Percentiles rank a stretch among this genome's conserved stretches.
These are phyloP conservation scores for Sebastes kiyomatsui DNA, from an alignment of 2,797 vertebrate genomes.

Conservation along the genomic window DNA sequence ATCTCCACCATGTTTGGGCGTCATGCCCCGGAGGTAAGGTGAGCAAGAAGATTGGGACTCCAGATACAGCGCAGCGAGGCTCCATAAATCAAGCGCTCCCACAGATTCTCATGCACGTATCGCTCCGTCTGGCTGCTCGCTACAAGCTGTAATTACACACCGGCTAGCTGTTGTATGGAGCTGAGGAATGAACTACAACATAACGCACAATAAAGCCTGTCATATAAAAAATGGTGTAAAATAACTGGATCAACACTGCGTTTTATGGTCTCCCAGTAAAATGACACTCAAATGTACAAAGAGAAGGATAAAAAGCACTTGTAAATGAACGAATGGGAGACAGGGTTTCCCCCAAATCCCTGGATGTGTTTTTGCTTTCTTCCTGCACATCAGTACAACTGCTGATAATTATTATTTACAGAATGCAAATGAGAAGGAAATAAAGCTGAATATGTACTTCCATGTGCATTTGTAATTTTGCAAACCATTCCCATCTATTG, in stretches of 20 bases:
- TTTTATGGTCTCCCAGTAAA: constrained; percentile 90
- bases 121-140: constrained; percentile 90
- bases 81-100: constrained; percentile 92
- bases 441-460: not conserved
- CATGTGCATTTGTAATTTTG: too few relatives aligned
- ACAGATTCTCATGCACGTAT: constrained; percentile 89
- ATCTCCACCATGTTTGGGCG: constrained; percentile 81
- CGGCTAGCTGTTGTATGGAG: constrained; percentile 85
- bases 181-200: constrained; percentile 92
- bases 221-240: constrained; percentile 95
- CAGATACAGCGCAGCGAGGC: constrained; percentile 81
- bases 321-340: constrained; percentile 7
- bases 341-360: constrained; percentile 22
- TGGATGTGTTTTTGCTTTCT: not conserved
- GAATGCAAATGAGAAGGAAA: not conserved
- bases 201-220: constrained; percentile 95
- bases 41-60: constrained; percentile 88
- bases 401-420: not conserved
- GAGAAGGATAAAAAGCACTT: constrained; percentile 42
- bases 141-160: constrained; percentile 97
- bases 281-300: constrained; percentile 79
- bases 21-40: constrained; percentile 86
- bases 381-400: not conserved
- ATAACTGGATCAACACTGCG: constrained; percentile 93
- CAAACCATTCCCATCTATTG: not conserved